phyloP scores from a whole-genome alignment of 2,797 vertebrate genomes.

The Malurus splendens region DNA sequence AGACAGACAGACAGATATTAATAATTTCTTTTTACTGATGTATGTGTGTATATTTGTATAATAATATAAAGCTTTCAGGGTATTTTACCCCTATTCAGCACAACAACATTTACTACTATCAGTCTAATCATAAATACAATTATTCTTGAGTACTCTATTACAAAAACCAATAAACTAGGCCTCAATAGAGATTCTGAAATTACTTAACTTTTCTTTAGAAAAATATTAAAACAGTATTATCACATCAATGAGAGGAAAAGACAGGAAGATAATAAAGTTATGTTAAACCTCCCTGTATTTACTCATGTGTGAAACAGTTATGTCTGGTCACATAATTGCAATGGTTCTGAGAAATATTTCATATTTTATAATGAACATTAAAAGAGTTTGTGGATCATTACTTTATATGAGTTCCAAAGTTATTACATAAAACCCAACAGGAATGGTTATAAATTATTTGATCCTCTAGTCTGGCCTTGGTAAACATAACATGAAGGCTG shows the following conservation, averaged over 20 bases:
- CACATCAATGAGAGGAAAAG: conserved; percentile 79
- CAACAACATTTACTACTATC: conserved; percentile 67
- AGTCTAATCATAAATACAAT: conserved; percentile 77
- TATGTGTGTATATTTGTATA: conserved; percentile 41
- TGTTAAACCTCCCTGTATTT: conserved; percentile 82
- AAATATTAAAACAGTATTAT: conserved; percentile 84
- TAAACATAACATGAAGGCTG: conserved; percentile 75
- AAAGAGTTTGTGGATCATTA: conserved; percentile 87
- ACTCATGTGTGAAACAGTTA: conserved; percentile 84
- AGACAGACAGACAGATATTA: conserved; percentile 59
- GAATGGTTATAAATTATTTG: conserved; percentile 79
- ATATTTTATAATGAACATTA: conserved; percentile 87
- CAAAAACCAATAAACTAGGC: conserved; percentile 76
- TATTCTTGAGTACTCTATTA: conserved; percentile 77
- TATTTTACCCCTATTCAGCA: conserved; percentile 57
- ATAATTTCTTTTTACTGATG: conserved; percentile 45
- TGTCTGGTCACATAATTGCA: conserved; percentile 84
- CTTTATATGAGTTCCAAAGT: conserved; percentile 85
- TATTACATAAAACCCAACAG: conserved; percentile 84
- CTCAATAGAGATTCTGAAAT: conserved; percentile 78
- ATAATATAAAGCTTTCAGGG: conserved; percentile 62
- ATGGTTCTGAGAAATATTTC: conserved; percentile 83
- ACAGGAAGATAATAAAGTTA: conserved; percentile 82
- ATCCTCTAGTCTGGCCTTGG: conserved; percentile 74
- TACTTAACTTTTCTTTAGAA: conserved; percentile 80